These are phyloP conservation scores for Balearica regulorum DNA, from an alignment of 2,797 vertebrate genomes.

Conservation along the genomic window DNA sequence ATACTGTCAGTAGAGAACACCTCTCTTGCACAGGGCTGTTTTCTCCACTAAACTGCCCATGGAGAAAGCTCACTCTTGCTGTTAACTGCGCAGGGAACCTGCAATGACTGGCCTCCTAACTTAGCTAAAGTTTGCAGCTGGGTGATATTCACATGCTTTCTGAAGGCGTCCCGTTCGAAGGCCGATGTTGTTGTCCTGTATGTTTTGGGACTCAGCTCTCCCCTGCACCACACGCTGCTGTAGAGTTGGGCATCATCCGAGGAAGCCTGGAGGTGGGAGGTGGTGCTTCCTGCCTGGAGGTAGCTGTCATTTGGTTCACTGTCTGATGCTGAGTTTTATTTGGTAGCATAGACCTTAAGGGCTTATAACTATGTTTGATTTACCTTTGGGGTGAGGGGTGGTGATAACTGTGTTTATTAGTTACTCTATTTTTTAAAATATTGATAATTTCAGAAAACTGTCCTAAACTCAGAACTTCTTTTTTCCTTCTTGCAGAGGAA, in stretches of 20 bases:
- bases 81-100: not conserved
- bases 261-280: not conserved
- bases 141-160: not conserved
- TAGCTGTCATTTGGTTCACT: not conserved
- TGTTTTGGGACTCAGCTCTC: not conserved
- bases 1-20: not conserved
- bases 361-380: not conserved
- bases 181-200: not conserved
- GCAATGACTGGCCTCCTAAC: not conserved
- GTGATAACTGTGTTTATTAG: not conserved
- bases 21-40: not conserved
- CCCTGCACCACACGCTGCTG: not conserved
- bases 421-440: not conserved
- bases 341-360: not conserved
- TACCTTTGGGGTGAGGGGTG: not conserved
- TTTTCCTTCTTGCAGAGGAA: constrained; percentile 38
- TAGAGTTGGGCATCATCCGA: not conserved
- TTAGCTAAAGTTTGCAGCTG: not conserved
- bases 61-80: not conserved
- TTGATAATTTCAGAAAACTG: not conserved
- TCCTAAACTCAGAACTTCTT: not conserved
- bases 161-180: not conserved
- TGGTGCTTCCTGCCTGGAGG: not conserved
- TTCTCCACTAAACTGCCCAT: not conserved
- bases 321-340: not conserved